A percentile compares a stretch with the other conserved stretches of the same genome.
These are phyloP conservation scores for Melieria omissa DNA, from an alignment of 2,888 invertebrate genomes.

Conservation along the genomic window DNA sequence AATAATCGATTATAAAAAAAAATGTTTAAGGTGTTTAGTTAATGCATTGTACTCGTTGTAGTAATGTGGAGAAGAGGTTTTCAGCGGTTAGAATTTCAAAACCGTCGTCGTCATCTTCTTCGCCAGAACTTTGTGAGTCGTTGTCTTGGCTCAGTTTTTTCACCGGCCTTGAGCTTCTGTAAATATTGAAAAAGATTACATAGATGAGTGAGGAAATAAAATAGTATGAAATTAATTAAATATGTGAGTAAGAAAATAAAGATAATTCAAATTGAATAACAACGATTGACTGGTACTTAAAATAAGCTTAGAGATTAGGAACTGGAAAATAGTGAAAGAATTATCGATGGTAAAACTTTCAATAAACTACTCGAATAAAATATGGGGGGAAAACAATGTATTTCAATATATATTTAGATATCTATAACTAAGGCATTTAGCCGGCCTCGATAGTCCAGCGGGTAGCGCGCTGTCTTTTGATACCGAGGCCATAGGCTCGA, in stretches of 20 bases:
- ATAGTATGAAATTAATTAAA: neutral
- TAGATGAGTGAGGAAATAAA: neutral
- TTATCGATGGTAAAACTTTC: too few relatives aligned
- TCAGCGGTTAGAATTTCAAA: slow-evolving; percentile 92
- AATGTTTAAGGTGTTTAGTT: neutral
- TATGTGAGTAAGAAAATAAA: neutral
- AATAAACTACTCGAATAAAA: too few relatives aligned
- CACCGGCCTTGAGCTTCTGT: slow-evolving; percentile 76
- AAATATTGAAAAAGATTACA: neutral
- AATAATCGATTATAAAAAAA: slow-evolving; percentile 20
- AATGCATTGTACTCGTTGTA: slow-evolving; percentile 76
- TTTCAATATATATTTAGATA: too few relatives aligned
- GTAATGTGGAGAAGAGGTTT: slow-evolving; percentile 86
- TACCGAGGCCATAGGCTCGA: too few relatives aligned
- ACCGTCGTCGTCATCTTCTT: slow-evolving; percentile 86
- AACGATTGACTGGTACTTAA: too few relatives aligned
- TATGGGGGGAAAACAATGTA: too few relatives aligned
- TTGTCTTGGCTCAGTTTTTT: slow-evolving; percentile 72
- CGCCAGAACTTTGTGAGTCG: slow-evolving; percentile 88
- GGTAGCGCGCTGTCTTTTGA: too few relatives aligned
- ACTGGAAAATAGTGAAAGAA: too few relatives aligned
- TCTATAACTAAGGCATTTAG: too few relatives aligned
- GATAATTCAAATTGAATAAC: neutral
- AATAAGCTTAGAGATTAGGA: too few relatives aligned
- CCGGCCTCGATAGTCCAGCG: too few relatives aligned